Percentiles rank a stretch among this genome's conserved stretches.
phyloP scores from a whole-genome alignment of 1,140 invertebrate species.

The Sitophilus oryzae region DNA sequence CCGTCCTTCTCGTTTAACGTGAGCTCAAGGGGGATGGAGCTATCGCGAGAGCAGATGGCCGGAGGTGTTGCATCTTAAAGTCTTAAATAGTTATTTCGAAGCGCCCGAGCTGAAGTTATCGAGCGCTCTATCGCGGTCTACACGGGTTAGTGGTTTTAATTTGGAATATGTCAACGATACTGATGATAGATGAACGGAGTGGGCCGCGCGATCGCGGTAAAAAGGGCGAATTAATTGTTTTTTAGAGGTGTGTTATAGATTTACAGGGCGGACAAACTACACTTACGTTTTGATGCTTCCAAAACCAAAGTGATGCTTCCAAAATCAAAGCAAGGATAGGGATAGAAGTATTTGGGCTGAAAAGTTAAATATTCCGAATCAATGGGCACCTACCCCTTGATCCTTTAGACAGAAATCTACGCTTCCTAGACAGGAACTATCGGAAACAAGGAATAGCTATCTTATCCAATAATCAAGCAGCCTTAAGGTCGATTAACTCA shows the following conservation, averaged over 20 bases:
- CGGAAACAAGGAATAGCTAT: too few relatives aligned
- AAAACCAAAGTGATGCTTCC: too few relatives aligned
- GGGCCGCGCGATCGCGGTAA: conserved; percentile 37
- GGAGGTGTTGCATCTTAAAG: conserved; percentile 4
- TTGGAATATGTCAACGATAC: conserved; percentile 44
- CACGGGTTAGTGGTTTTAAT: conserved; percentile 42
- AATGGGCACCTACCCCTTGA: too few relatives aligned
- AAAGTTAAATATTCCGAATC: too few relatives aligned
- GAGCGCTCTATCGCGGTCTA: conserved; percentile 17
- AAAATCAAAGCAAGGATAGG: too few relatives aligned
- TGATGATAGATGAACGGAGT: conserved; percentile 44
- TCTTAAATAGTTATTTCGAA: conserved; percentile 3
- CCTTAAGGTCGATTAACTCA: too few relatives aligned
- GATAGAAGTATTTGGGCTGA: too few relatives aligned
- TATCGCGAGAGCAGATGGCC: background rate
- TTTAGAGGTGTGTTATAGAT: conserved; percentile 41
- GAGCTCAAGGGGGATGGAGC: background rate
- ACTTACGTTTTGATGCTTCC: too few relatives aligned
- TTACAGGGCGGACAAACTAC: conserved; percentile 22
- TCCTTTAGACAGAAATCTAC: too few relatives aligned
- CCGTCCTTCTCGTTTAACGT: background rate
- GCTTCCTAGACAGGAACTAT: too few relatives aligned
- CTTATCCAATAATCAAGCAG: too few relatives aligned
- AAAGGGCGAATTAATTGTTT: conserved; percentile 43
- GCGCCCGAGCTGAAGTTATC: conserved; percentile 11